Conservation (phyloP, 53 echinoderm and acorn worm species). For the Echinarachnius parma region DNA sequence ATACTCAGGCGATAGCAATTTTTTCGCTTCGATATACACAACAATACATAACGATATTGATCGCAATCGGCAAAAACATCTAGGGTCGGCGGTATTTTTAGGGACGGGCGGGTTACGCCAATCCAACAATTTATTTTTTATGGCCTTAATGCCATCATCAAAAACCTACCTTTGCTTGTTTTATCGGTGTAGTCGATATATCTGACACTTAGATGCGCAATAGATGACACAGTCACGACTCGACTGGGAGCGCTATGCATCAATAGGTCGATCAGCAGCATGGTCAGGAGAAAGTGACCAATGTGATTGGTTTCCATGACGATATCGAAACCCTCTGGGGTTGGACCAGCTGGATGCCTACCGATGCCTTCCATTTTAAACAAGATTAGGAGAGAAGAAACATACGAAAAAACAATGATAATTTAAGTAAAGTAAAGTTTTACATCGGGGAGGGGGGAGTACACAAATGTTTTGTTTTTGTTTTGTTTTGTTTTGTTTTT, state of each 20-base stretch:
- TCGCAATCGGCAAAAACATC: too few relatives aligned
- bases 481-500: too few relatives aligned
- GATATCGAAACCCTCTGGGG: constrained; percentile 68
- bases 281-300: constrained; percentile 81
- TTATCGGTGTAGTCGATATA: constrained; percentile 37
- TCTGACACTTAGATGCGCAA: constrained; percentile 16
- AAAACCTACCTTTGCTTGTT: constrained; percentile 4
- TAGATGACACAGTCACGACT: constrained; percentile 79
- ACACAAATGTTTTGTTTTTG: too few relatives aligned
- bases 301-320: constrained; percentile 74
- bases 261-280: constrained; percentile 67
- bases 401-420: neutral
- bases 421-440: too few relatives aligned
- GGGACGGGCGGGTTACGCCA: too few relatives aligned
- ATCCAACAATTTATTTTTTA: too few relatives aligned
- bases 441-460: too few relatives aligned
- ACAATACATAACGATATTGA: too few relatives aligned
- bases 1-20: too few relatives aligned
- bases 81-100: too few relatives aligned
- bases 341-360: neutral
- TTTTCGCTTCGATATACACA: too few relatives aligned
- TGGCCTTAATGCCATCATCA: too few relatives aligned
- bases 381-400: neutral
- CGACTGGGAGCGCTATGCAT: constrained; percentile 76
- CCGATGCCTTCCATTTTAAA: constrained; percentile 64